Evolutionary conservation across 2,888 invertebrate species (phyloP).

Genomic region (Zootermopsis nevadensis): DNA sequence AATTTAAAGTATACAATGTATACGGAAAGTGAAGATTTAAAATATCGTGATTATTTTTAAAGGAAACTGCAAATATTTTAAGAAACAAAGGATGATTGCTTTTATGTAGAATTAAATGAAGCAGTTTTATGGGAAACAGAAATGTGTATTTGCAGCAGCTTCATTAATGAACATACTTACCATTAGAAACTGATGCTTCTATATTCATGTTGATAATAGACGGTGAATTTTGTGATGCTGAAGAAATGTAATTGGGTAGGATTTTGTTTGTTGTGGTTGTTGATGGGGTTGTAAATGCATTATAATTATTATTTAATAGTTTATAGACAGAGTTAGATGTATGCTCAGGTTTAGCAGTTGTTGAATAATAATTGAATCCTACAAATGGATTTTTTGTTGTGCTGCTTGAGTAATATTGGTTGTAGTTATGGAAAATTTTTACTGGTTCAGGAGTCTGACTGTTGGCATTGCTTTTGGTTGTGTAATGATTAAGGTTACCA

Average conservation of each 20-base stretch:
- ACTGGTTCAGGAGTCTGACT: not conserved
- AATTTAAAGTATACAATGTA: not conserved
- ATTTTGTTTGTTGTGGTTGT: constrained; percentile 31
- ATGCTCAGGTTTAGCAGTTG: not conserved
- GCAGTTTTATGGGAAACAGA: not conserved
- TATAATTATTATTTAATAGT: constrained; percentile 6
- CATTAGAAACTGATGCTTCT: constrained; percentile 29
- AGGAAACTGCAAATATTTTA: not conserved
- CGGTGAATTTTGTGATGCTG: constrained; percentile 56
- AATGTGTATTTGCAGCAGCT: not conserved
- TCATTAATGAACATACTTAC: constrained; percentile 38
- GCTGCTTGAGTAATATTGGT: constrained; percentile 55
- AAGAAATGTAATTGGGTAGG: constrained; percentile 35
- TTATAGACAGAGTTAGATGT: not conserved
- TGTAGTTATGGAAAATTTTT: not conserved
- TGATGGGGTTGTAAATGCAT: constrained; percentile 29
- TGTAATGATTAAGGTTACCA: constrained; percentile 37
- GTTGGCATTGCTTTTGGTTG: not conserved
- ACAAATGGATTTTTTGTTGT: constrained; percentile 57
- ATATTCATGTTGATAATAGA: constrained; percentile 56
- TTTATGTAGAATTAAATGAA: constrained; percentile 1
- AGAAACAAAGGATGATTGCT: not conserved
- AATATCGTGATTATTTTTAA: not conserved
- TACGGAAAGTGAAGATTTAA: not conserved
- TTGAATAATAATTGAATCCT: constrained; percentile 31